Evolutionary conservation across 2,888 invertebrate species (phyloP), one percentile per base, ranked within the genome.

Genomic region (Sinelater perroti): DNA sequence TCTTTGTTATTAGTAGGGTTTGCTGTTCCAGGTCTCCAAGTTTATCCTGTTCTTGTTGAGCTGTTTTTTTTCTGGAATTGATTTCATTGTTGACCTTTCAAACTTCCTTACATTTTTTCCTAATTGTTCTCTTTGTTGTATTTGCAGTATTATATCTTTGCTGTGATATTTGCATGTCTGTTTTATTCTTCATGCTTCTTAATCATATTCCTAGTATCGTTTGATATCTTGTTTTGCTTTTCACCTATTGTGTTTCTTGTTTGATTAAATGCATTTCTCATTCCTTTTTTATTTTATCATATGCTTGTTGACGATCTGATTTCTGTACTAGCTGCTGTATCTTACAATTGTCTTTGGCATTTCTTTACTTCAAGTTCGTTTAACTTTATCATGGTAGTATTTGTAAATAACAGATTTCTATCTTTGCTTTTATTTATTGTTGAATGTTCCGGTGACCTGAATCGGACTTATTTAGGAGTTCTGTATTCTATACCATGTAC

Each of bases 111-210:
- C 4, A 33, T 33, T 7, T 33, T 33, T 33, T 33, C 33, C 16
- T 2, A 33, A 8, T 33, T 33, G 3, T 13, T 33, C 16, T 14
- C 2, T 13, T 10, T 33, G 14, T 33, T 33, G 33, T 33, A 33
- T 33, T 33, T 16, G 13, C 33, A 33, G 33, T 33, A 11, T 33
- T 33, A 4, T n/a, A n/a, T n/a, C n/a, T n/a, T 3, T 2, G 33
- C 33, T 33, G 14, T 10, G 2, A 16, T n/a, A 33, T 16, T 33
- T 33, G 13, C 14, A 13, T 13, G 11, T 13, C 14, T 33, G 13
- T 33, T 33, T 33, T 10, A n/a, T 11, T 33, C 33, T 13, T 13
- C 33, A 13, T 16, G 33, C 16, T 33, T 33, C 13, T 33, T 30
- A 3, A 30, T 30, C 6, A n/a, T 30, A 11, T 30, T n/a, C n/a